Evolutionary conservation across 2,113 vertebrate species (phyloP).

Genomic region (Platichthys stellatus): DNA sequence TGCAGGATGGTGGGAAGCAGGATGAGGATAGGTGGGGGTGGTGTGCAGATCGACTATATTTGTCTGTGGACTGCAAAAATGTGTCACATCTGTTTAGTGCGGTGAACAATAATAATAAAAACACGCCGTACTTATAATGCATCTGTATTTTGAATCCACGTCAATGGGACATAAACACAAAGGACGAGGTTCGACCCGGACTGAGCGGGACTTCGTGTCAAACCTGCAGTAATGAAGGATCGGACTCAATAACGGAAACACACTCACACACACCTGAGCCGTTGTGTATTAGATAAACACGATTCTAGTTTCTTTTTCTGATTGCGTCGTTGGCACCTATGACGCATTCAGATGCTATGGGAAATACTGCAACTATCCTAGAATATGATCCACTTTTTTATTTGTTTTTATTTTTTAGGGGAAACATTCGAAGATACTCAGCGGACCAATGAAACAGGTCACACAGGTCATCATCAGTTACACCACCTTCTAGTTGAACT

Average conservation of each 20-base stretch:
- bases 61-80: constrained; percentile 42
- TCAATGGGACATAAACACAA: neutral
- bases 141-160: neutral
- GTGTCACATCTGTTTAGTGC: constrained; percentile 33
- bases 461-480: too few relatives aligned
- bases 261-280: neutral
- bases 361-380: neutral
- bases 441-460: too few relatives aligned
- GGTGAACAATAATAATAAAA: neutral
- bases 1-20: constrained; percentile 28
- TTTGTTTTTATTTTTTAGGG: too few relatives aligned
- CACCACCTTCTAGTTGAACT: too few relatives aligned
- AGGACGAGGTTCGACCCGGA: neutral
- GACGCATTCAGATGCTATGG: constrained; percentile 42
- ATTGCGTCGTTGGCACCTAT: constrained; percentile 25
- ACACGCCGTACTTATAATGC: neutral
- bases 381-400: neutral
- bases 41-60: constrained; percentile 48
- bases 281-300: constrained; percentile 20
- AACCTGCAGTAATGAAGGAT: too few relatives aligned
- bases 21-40: constrained; percentile 16
- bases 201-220: too few relatives aligned
- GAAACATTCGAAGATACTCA: too few relatives aligned
- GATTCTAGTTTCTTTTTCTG: constrained; percentile 1
- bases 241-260: neutral